Conservation (phyloP, 2,888 invertebrate species). For the Drosophila engyochracea region DNA sequence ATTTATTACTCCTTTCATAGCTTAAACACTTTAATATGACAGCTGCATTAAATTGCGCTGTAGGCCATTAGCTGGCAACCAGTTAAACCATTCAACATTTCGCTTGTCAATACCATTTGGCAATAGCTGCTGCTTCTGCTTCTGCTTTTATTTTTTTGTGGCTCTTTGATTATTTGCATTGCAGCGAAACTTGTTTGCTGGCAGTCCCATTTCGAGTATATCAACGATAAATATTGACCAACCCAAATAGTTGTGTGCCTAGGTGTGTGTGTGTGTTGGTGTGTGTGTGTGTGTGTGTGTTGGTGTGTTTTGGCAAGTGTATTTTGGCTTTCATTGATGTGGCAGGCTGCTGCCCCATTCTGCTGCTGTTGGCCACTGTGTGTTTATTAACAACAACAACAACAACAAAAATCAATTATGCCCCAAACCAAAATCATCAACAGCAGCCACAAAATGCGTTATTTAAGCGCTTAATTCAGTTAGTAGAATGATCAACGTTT, state of each 20-base stretch:
- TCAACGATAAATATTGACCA: slow-evolving; percentile 64
- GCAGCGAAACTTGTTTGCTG: slow-evolving; percentile 39
- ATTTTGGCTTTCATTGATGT: slow-evolving; percentile 71
- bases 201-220: slow-evolving; percentile 39
- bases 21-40: slow-evolving; percentile 8
- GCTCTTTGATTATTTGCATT: slow-evolving; percentile 35
- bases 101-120: slow-evolving; percentile 42
- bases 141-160: neutral
- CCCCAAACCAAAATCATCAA: slow-evolving; percentile 14
- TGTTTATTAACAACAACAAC: slow-evolving; percentile 29
- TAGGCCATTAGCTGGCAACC: neutral
- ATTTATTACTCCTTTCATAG: rapidly evolving
- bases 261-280: slow-evolving; percentile 19
- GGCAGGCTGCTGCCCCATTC: slow-evolving; percentile 53
- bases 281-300: slow-evolving; percentile 20
- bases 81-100: slow-evolving; percentile 30
- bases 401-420: slow-evolving; percentile 57
- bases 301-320: slow-evolving; percentile 67
- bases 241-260: slow-evolving; percentile 54
- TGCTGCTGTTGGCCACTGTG: slow-evolving; percentile 47
- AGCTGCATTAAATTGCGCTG: slow-evolving; percentile 22
- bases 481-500: neutral
- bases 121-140: slow-evolving; percentile 22
- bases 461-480: neutral
- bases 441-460: slow-evolving; percentile 33